Conservation (phyloP, 2,888 invertebrate species). For the Rhynchonema sp. region DNA sequence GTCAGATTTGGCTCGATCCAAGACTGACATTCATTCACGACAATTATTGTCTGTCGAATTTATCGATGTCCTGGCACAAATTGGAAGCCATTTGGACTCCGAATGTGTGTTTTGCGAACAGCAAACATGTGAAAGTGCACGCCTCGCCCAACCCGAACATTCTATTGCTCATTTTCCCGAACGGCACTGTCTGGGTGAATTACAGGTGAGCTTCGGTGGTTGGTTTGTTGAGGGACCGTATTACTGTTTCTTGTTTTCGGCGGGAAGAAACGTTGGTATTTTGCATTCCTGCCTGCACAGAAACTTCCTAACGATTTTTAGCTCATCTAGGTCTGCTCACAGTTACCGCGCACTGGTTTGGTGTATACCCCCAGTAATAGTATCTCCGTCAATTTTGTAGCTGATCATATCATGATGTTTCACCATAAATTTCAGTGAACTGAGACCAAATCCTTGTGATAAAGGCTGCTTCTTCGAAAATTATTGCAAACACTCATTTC, state of each 20-base stretch:
- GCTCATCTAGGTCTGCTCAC: too few relatives aligned
- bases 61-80: conserved; percentile 23
- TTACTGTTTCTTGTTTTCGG: not conserved
- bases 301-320: too few relatives aligned
- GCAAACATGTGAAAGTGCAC: conserved; percentile 26
- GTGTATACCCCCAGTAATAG: too few relatives aligned
- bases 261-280: too few relatives aligned
- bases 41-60: conserved; percentile 13
- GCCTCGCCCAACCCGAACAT: conserved; percentile 24
- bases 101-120: conserved; percentile 27
- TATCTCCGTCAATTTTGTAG: too few relatives aligned
- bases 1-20: conserved; percentile 23
- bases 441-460: too few relatives aligned
- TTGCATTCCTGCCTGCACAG: too few relatives aligned
- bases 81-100: conserved; percentile 25
- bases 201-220: conserved; percentile 11
- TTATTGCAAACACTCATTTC: too few relatives aligned
- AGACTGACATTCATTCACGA: conserved; percentile 20
- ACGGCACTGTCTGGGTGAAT: conserved; percentile 24
- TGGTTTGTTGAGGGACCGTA: not conserved
- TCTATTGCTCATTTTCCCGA: conserved; percentile 24
- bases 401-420: too few relatives aligned
- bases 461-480: too few relatives aligned
- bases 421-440: too few relatives aligned
- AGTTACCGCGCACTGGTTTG: too few relatives aligned